phyloP scores from a whole-genome alignment of 2,113 vertebrate species.

The Brevimyrus niger region DNA sequence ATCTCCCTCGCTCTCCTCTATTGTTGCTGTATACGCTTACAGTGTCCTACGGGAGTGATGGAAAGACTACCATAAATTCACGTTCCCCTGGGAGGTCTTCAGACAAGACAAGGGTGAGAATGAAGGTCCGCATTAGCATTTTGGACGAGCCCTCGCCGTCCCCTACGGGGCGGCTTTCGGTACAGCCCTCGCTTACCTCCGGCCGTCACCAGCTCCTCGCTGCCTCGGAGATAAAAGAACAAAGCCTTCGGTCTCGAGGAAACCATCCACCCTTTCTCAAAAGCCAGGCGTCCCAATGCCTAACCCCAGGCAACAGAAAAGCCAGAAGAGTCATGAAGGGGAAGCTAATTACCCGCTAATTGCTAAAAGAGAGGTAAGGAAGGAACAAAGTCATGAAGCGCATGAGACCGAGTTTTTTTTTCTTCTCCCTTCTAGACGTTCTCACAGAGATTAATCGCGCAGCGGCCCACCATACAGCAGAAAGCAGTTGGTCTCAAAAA shows the following conservation, averaged over 20 bases:
- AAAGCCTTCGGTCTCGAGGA: not conserved
- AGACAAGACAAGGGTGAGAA: not conserved
- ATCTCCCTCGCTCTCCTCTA: not conserved
- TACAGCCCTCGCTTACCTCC: not conserved
- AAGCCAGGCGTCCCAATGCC: not conserved
- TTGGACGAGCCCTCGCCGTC: not conserved
- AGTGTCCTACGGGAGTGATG: not conserved
- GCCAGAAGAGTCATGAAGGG: not conserved
- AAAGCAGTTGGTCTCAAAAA: not conserved
- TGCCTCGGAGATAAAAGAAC: not conserved
- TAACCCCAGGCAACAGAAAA: not conserved
- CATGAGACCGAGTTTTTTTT: not conserved
- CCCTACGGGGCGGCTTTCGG: not conserved
- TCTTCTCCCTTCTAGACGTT: not conserved
- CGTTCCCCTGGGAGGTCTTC: not conserved
- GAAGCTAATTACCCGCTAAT: not conserved
- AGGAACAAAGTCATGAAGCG: not conserved
- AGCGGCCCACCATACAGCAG: not conserved
- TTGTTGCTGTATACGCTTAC: not conserved
- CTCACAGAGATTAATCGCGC: not conserved
- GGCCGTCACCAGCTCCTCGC: not conserved
- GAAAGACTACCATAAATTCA: not conserved
- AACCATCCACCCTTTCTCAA: not conserved
- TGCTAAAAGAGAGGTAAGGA: slow-evolving; percentile 7
- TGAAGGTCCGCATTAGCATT: not conserved